phyloP scores from a whole-genome alignment of 2,113 vertebrate genomes.

The Halcyon malimbica region DNA sequence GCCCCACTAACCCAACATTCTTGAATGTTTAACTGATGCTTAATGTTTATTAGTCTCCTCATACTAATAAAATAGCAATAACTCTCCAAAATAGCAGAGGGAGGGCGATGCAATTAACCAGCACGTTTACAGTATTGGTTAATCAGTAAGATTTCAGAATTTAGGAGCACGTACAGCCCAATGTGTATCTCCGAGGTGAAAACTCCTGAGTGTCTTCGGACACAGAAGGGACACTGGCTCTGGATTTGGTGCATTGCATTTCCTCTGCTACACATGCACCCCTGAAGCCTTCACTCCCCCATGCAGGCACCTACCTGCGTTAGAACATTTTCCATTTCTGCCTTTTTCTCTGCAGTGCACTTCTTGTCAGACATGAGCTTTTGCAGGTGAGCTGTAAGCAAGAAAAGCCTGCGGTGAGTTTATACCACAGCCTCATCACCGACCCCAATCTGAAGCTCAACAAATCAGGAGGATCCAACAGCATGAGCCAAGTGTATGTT shows the following conservation, averaged over 20 bases:
- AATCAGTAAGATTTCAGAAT: not conserved
- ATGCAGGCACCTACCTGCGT: constrained; percentile 81
- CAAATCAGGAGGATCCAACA: not conserved
- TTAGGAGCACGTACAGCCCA: not conserved
- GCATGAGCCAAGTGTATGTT: rapidly evolving
- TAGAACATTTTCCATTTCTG: constrained; percentile 92
- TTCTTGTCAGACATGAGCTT: constrained; percentile 99
- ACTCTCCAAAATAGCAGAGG: not conserved
- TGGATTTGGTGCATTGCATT: not conserved
- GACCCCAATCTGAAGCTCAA: not conserved
- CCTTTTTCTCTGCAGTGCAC: constrained; percentile 89
- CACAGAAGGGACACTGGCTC: not conserved
- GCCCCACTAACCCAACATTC: not conserved
- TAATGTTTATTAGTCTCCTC: too few species aligned
- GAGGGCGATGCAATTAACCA: not conserved
- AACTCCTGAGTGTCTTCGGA: not conserved
- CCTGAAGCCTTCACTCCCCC: not conserved
- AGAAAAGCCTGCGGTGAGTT: not conserved
- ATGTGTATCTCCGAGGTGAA: not conserved
- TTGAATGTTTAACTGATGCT: too few species aligned
- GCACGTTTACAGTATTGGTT: not conserved
- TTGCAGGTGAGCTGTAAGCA: constrained; percentile 88
- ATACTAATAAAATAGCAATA: not conserved
- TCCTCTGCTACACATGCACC: not conserved
- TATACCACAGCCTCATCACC: not conserved